A percentile compares a stretch with the other conserved stretches of the same genome.
Evolutionary conservation across 2,797 vertebrate genomes (phyloP).

Genomic region (Rhodeus uyekii): DNA sequence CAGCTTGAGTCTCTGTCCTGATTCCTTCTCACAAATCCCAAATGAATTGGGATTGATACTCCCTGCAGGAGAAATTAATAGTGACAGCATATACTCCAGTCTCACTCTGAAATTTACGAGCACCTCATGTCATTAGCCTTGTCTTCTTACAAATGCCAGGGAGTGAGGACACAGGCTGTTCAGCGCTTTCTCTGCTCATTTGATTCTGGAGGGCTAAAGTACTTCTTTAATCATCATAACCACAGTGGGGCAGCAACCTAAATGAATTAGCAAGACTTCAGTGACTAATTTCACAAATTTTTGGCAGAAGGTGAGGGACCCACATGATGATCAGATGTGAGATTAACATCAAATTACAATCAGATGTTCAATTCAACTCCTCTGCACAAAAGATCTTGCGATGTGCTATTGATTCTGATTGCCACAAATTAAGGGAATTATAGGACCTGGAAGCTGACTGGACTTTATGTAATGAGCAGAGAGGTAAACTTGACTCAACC

Average conservation of each 20-base stretch:
- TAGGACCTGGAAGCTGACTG: neutral
- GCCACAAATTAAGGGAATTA: conserved; percentile 7
- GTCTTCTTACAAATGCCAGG: neutral
- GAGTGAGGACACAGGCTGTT: neutral
- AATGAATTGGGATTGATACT: conserved; percentile 3
- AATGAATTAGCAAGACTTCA: conserved; percentile 33
- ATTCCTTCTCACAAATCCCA: neutral
- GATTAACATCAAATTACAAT: conserved; percentile 36
- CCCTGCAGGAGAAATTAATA: conserved; percentile 21
- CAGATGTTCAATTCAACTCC: conserved; percentile 15
- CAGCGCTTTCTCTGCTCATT: neutral
- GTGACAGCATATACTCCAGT: neutral
- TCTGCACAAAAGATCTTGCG: neutral
- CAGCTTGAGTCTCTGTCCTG: conserved; percentile 7
- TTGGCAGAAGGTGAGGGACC: neutral
- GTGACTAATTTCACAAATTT: conserved; percentile 39
- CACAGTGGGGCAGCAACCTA: conserved; percentile 1
- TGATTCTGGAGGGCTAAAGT: neutral
- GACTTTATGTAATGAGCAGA: neutral
- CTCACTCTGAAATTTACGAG: conserved; percentile 23
- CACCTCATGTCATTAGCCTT: neutral
- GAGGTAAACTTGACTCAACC: neutral
- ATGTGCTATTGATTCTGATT: neutral
- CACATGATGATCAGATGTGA: conserved; percentile 34
- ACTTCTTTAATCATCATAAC: neutral